Base-by-base conservation (phyloP, 2,797 vertebrate genomes). In the Sitta carolinensis region DNA sequence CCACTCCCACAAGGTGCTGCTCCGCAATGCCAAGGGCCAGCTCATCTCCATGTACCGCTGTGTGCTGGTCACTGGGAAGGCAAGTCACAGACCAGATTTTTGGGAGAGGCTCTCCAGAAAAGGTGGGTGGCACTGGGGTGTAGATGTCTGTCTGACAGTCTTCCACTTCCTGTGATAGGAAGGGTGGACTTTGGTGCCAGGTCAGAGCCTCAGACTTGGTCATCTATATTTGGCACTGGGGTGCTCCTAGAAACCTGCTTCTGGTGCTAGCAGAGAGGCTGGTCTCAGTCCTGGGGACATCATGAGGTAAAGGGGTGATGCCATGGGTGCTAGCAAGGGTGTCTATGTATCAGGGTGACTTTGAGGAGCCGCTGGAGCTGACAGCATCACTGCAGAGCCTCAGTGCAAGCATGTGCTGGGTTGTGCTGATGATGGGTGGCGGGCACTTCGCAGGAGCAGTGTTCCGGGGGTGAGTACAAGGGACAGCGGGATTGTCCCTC, bases 361-460 rank as follows among this genome's bases (percentile, higher is more conserved):
- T 30, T 2, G 86, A 97, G 84, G 95, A 97, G 17, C 48, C 89
- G 10, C 79, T 25, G 27, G 97, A 98, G 36, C 78, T 98, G 80
- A 92, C 92, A 25, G 94, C 97, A 0, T 98, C 96, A 19, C 96
- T 99, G 70, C 98, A 96, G 94, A 96, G 93, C 54, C 89, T 99
- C 30, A 95, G 89, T 47, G 96, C 91, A 10, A 97, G 83, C 90
- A 98, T 98, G 0, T 83, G 97, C 72, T 99, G 98, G 97, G 97
- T 99, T 76, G 97, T 99, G 79, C 98, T 99, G 78, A 99, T 99
- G 99, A 98, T 99, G 34, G 98, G 99, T 2, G 98, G 99, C 0
- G 99, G 99, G 26, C 99, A 99, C 96, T 99, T 99, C 40, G 99
- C 99, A 62, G 99, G 99, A 91, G 99, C 99, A 5, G 97, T 99